These are phyloP conservation scores for Heterochromis multidens DNA, from an alignment of 2,113 vertebrate genomes.

Conservation along the genomic window DNA sequence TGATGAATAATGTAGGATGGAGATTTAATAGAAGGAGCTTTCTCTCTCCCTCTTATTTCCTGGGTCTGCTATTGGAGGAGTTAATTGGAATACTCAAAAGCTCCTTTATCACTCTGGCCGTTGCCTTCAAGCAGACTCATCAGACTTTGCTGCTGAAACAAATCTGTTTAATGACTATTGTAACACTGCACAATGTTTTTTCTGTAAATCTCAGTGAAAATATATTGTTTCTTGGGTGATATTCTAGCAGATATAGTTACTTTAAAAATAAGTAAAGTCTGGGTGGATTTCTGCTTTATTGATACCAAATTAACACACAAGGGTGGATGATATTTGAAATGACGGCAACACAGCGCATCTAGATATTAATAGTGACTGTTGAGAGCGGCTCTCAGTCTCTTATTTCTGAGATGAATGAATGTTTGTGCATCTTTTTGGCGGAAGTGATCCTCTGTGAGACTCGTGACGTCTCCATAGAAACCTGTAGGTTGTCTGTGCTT, in stretches of 20 bases:
- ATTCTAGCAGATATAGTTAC: not conserved
- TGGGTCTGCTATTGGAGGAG: slow-evolving; percentile 32
- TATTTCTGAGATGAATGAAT: slow-evolving; percentile 36
- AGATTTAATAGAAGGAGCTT: slow-evolving; percentile 35
- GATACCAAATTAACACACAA: not conserved
- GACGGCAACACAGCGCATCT: not conserved
- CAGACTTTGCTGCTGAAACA: not conserved
- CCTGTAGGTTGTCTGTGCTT: slow-evolving; percentile 43
- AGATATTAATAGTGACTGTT: not conserved
- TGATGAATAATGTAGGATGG: slow-evolving; percentile 32
- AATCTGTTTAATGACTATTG: not conserved
- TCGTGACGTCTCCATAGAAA: slow-evolving; percentile 70
- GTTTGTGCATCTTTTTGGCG: slow-evolving; percentile 34
- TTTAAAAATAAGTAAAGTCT: not conserved
- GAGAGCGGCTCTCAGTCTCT: not conserved
- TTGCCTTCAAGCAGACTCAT: slow-evolving; percentile 35
- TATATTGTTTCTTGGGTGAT: not conserved
- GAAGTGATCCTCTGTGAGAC: slow-evolving; percentile 46
- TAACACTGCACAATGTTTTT: not conserved
- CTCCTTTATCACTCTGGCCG: slow-evolving; percentile 47
- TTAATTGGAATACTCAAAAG: slow-evolving; percentile 56
- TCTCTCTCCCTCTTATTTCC: slow-evolving; percentile 33
- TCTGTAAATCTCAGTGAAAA: not conserved
- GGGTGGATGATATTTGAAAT: not conserved
- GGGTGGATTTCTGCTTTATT: not conserved